Evolutionary conservation across 37 sponge, comb jelly and placozoan species (phyloP).

Genomic region (Halichondria panicea): DNA sequence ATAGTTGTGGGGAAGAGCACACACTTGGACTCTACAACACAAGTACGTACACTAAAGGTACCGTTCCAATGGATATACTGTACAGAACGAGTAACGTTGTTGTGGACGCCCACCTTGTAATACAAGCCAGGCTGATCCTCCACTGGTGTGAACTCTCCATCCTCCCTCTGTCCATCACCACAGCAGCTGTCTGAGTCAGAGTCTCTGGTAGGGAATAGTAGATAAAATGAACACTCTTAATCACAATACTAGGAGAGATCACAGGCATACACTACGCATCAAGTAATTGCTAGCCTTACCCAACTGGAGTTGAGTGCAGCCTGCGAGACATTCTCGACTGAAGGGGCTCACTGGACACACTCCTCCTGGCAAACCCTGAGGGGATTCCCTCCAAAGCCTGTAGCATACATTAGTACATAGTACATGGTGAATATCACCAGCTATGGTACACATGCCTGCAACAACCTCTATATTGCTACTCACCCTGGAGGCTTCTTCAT

Average conservation of each 20-base stretch:
- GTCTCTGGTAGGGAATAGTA: neutral
- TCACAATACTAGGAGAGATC: neutral
- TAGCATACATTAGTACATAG: no score
- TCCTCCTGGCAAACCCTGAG: no score
- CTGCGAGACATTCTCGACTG: neutral
- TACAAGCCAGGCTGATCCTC: neutral
- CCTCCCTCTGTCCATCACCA: neutral
- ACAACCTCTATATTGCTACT: no score
- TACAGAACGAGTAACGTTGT: no score
- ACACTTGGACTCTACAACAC: no score
- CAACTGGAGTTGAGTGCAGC: neutral
- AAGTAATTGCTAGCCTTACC: neutral
- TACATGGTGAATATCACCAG: no score
- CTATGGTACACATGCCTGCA: no score
- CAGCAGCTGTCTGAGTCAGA: neutral
- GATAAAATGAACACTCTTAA: neutral
- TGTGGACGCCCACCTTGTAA: neutral
- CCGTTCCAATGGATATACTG: no score
- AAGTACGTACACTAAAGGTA: no score
- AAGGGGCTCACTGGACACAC: no score
- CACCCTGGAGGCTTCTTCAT: neutral
- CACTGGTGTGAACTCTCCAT: neutral
- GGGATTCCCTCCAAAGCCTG: no score
- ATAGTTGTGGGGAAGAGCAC: no score
- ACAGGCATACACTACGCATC: neutral